Conservation (phyloP, 2,797 vertebrate species). For the Diglossa cyanea region DNA sequence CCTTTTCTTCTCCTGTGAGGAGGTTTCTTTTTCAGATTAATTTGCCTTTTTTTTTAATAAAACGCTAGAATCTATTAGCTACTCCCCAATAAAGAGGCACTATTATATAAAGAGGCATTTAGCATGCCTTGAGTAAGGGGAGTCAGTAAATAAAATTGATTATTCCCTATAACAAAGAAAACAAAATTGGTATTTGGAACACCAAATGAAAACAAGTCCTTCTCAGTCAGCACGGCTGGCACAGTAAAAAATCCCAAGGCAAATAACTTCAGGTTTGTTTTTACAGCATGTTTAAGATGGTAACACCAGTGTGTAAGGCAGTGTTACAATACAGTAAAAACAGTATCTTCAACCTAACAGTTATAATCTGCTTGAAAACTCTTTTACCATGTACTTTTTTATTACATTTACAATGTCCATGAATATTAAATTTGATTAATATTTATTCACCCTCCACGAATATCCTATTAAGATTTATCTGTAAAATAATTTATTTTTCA, state of each 20-base stretch:
- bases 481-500: neutral
- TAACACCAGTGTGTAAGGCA: neutral
- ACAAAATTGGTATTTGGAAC: neutral
- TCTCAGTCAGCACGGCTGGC: neutral
- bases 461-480: neutral
- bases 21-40: neutral
- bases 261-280: neutral
- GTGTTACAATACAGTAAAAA: neutral
- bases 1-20: neutral
- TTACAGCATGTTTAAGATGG: neutral
- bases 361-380: neutral
- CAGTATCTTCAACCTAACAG: neutral
- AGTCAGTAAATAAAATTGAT: neutral
- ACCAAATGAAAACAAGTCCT: neutral
- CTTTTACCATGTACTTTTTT: neutral
- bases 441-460: neutral
- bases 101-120: neutral
- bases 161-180: neutral
- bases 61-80: neutral
- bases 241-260: neutral
- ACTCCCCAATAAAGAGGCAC: neutral
- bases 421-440: neutral
- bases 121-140: neutral
- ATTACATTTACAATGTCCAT: neutral
- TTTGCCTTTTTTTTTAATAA: neutral